These are phyloP conservation scores for Amblyopsis hoosieri DNA, from an alignment of 2,797 vertebrate species.

Conservation along the genomic window DNA sequence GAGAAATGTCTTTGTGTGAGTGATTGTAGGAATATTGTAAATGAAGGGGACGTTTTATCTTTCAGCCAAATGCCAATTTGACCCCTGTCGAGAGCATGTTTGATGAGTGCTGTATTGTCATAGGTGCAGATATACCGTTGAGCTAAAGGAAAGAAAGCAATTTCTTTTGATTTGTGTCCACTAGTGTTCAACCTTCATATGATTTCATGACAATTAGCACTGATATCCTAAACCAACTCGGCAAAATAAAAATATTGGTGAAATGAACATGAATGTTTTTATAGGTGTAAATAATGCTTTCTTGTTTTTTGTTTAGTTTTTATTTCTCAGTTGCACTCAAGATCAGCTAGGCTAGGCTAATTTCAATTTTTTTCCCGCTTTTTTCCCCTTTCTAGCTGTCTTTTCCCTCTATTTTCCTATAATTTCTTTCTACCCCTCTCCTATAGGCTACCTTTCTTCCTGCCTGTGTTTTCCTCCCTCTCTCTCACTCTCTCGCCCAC, in stretches of 20 bases:
- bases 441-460: constrained; percentile 20
- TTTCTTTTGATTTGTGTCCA: constrained; percentile 66
- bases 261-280: constrained; percentile 40
- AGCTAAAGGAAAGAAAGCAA: constrained; percentile 66
- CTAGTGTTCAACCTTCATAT: constrained; percentile 20
- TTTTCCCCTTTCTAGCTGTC: neutral
- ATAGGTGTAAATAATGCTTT: neutral
- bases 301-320: constrained; percentile 12
- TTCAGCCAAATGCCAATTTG: constrained; percentile 70
- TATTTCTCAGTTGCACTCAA: neutral
- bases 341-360: neutral
- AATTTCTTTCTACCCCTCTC: constrained; percentile 2
- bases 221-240: constrained; percentile 28
- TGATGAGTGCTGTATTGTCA: constrained; percentile 61
- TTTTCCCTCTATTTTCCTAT: constrained; percentile 5
- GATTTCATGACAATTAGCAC: constrained; percentile 32
- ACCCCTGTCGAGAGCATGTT: constrained; percentile 61
- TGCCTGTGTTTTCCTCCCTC: constrained; percentile 12
- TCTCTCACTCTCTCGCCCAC: constrained; percentile 23
- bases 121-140: constrained; percentile 66
- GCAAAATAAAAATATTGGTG: neutral
- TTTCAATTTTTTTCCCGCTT: neutral
- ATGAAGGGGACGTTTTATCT: constrained; percentile 58
- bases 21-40: constrained; percentile 67
- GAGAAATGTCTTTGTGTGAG: constrained; percentile 43